A percentile compares a stretch with the other conserved stretches of the same genome.
Evolutionary conservation across 1,140 invertebrate genomes (phyloP).

Genomic region (Bombus huntii): DNA sequence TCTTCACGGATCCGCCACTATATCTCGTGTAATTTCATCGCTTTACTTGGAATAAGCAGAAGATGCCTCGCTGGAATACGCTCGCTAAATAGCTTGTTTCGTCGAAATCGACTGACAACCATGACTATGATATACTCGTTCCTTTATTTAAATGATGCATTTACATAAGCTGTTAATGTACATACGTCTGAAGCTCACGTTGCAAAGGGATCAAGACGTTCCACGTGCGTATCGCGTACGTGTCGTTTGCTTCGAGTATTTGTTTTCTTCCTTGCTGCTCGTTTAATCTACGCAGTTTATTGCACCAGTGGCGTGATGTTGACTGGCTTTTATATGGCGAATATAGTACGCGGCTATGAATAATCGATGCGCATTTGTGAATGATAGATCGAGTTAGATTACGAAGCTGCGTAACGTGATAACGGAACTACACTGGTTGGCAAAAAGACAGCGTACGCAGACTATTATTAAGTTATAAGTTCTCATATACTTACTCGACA

Average conservation of each 20-base stretch:
- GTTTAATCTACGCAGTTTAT: not conserved
- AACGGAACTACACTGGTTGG: not conserved
- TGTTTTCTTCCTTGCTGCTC: not conserved
- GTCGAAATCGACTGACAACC: constrained; percentile 4
- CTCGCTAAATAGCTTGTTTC: not conserved
- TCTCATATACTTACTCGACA: too few species aligned
- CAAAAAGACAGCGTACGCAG: not conserved
- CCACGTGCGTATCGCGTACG: not conserved
- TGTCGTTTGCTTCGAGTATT: not conserved
- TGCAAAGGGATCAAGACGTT: constrained; percentile 7
- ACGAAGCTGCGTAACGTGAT: not conserved
- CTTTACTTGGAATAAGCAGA: not conserved
- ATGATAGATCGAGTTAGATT: not conserved
- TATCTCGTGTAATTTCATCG: not conserved
- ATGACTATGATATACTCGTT: not conserved
- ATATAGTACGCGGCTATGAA: not conserved
- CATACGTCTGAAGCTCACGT: not conserved
- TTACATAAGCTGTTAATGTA: not conserved
- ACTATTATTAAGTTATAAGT: not conserved
- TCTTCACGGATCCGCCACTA: too few species aligned
- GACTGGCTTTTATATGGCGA: not conserved
- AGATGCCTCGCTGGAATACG: not conserved
- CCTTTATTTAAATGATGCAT: not conserved
- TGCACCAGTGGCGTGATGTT: not conserved
- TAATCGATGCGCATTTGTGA: not conserved